Evolutionary conservation across 2,113 vertebrate genomes (phyloP), one percentile per base, ranked within the genome.

Genomic region (Haplotaxodon microlepis): DNA sequence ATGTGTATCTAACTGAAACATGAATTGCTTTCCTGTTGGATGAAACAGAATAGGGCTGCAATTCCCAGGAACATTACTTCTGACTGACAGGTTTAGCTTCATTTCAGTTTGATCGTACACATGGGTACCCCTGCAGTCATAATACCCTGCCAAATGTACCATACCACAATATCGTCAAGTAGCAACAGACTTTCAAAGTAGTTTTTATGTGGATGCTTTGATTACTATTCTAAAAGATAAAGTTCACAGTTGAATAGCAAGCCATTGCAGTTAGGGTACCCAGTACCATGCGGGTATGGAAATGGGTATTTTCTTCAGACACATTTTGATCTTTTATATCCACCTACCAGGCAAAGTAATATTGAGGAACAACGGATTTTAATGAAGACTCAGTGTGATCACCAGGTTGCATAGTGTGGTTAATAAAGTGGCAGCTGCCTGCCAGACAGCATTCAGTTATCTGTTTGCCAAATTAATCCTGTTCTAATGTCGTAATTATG

Each of bases 1-100:
- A 78, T 88, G 93, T 94, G 94, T 89, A 89, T 94, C 93, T 91
- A 92, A 93, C 89, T 86, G 92, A 92, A 92, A 92, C 93, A 89
- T 73, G 88, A 93, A 92, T 91, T 86, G 86, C 80, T 91, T 91
- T 93, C 87, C 86, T 93, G 90, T 85, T 42, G 81, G 84, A 89
- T 88, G 83, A 83, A 91, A 78, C 81, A 50, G 86, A 94, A 88
- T 56, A 57, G 51, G 63, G 56, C 88, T 82, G 90, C 86, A 88
- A 81, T 90, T 92, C 92, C 84, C 82, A 69, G 87, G 88, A 86
- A 91, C 89, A 90, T 92, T 91, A 88, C 85, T 69, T 84, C 81
- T 88, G 86, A 90, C 85, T 83, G 93, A 91, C 93, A 92, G 89
- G 59, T 84, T 90, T 83, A 81, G 86, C 85, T 91, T 90, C 88